Conservation (phyloP, 2,888 invertebrate genomes). For the Horisme vitalbata region DNA sequence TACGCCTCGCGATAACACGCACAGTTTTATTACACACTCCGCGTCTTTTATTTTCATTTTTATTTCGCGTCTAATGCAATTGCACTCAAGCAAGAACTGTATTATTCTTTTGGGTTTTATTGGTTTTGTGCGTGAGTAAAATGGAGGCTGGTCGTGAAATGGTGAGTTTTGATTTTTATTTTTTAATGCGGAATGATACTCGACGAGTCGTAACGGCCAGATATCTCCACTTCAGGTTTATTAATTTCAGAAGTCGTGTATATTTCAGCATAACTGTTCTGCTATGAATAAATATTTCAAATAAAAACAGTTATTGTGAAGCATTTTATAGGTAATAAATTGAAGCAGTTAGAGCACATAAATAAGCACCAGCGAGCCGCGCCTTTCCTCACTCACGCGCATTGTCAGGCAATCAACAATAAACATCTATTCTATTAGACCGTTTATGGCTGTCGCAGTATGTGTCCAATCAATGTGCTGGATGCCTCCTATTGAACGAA, state of each 20-base stretch:
- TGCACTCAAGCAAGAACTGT: slow-evolving; percentile 72
- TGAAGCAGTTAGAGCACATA: slow-evolving; percentile 14
- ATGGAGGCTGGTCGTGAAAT: slow-evolving; percentile 53
- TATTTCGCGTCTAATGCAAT: slow-evolving; percentile 78
- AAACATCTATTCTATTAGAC: slow-evolving; percentile 66
- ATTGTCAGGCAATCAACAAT: slow-evolving; percentile 73
- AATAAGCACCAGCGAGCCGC: slow-evolving; percentile 26
- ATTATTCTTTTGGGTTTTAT: slow-evolving; percentile 69
- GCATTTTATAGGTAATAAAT: slow-evolving; percentile 13
- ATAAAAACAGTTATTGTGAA: slow-evolving; percentile 1
- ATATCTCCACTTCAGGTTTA: slow-evolving; percentile 31
- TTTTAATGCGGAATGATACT: slow-evolving; percentile 28
- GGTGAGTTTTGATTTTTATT: slow-evolving; percentile 58
- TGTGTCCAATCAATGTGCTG: slow-evolving; percentile 55
- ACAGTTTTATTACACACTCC: slow-evolving; percentile 62
- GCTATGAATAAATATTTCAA: slow-evolving; percentile 14
- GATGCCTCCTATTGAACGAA: slow-evolving; percentile 16
- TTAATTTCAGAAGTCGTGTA: slow-evolving; percentile 24
- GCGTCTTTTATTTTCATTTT: slow-evolving; percentile 73
- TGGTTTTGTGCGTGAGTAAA: slow-evolving; percentile 70
- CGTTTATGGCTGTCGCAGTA: slow-evolving; percentile 65
- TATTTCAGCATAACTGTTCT: slow-evolving; percentile 23
- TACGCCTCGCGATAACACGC: slow-evolving; percentile 71
- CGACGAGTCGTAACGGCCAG: slow-evolving; percentile 29
- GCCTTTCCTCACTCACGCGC: slow-evolving; percentile 53